Conservation (phyloP, 2,888 invertebrate genomes). For the Bombylius discolor region DNA sequence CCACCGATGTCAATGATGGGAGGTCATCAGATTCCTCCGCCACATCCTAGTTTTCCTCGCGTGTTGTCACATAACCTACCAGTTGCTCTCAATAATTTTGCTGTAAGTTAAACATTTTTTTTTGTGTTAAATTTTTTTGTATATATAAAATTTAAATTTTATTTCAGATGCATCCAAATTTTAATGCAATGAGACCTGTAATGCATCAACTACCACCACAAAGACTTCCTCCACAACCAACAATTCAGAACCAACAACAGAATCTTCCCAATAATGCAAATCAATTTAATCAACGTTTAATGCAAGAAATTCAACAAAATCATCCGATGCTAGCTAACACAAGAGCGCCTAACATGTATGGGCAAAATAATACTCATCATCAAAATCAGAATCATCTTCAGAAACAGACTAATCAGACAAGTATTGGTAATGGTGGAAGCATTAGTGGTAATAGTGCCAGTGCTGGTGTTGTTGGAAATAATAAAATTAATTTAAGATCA, state of each 20-base stretch:
- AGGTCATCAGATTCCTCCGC: conserved; percentile 16
- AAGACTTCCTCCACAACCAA: conserved; percentile 32
- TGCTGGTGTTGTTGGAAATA: background rate
- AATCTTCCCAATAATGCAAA: conserved; percentile 11
- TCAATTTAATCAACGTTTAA: conserved; percentile 33
- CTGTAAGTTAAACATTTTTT: conserved; percentile 18
- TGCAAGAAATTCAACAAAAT: conserved; percentile 37
- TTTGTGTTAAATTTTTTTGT: background rate
- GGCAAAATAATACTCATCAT: conserved; percentile 12
- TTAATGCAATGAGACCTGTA: conserved; percentile 28
- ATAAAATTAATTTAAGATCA: conserved; percentile 11
- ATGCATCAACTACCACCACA: conserved; percentile 27
- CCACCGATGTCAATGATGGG: conserved; percentile 17
- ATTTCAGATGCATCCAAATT: conserved; percentile 30
- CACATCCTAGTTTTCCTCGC: conserved; percentile 33
- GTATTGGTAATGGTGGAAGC: background rate
- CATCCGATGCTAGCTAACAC: conserved; percentile 32
- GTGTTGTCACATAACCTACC: conserved; percentile 26
- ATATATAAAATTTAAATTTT: background rate
- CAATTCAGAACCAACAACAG: conserved; percentile 22
- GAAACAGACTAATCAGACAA: conserved; percentile 1
- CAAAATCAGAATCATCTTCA: conserved; percentile 21
- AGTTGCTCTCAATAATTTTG: conserved; percentile 36
- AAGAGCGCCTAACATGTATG: conserved; percentile 16
- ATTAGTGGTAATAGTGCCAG: background rate